Evolutionary conservation across 2,888 invertebrate species (phyloP), one percentile per base, ranked within the genome.

Genomic region (Macropis europaea): DNA sequence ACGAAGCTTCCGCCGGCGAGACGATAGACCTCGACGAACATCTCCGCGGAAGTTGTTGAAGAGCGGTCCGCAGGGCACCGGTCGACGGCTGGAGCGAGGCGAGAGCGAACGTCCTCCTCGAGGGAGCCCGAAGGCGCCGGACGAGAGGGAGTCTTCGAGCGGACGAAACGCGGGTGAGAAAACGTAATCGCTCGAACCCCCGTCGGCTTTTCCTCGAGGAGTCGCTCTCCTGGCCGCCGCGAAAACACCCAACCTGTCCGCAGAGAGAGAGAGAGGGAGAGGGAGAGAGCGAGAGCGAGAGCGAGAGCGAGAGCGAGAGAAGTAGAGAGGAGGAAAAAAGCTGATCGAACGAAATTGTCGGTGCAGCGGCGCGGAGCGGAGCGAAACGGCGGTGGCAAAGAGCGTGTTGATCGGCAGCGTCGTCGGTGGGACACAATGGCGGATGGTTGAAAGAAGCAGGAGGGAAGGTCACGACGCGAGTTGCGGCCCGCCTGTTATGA

Each of bases 391-490:
- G 73, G 70, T 63, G 74, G 45, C 67, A 63, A 63, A 77, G 73
- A 81, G 77, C n/a, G n/a, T 73, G 77, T 82, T 83, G 82, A 86
- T 84, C 32, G 11, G n/a, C 13, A 15, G 3, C 56, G 63, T 54
- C 57, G 61, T 38, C 61, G 72, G 45, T 34, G 57, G 56, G 50
- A 73, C 79, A 83, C 77, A 81, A 87, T 84, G 85, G 78, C 74
- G 84, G 78, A 82, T 77, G 77, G 78, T 77, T 82, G 82, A 85
- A 80, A 80, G 78, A 62, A 64, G 63, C 40, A 52, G 30, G 59
- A n/a, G 40, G 30, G 11, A 32, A n/a, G 52, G 19, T 36, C 59
- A 45, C 53, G 63, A 42, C 40, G 54, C 59, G 34, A 52, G 57
- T 48, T 54, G 30, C 24, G 30, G 34, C 48, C n/a, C 48, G 32